Evolutionary conservation across 2,113 vertebrate genomes (phyloP), one percentile per base, ranked within the genome.

Genomic region (Pterocles burchelli): DNA sequence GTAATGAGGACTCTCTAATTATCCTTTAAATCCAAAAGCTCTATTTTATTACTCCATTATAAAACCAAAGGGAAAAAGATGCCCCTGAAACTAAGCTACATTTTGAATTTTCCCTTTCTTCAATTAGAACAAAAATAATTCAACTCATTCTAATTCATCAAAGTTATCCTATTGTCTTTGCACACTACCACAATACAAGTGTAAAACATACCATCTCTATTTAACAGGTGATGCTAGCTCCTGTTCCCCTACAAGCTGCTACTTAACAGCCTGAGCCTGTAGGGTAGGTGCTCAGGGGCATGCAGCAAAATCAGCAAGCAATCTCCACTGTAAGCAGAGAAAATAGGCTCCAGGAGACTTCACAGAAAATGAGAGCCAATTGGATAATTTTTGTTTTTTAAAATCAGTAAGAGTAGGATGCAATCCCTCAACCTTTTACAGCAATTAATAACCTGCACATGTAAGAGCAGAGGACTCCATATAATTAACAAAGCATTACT

Each of bases 11-110:
- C 46, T 91, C 24, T 74, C 80, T 71, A 94, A 92, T 89, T 67
- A 87, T 91, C 90, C 96, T 97, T 97, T 97, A 96, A 97, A 97
- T 96, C 94, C 93, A 91, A 96, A 97, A 96, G 77, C 63, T 95
- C 70, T 46, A 24, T 79, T 98, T 96, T 95, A 96, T 89, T 95
- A 96, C 89, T 88, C 79, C 85, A 82, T 88, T 88, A 95, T 66
- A 92, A 83, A 86, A 41, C 48, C 80, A 92, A 96, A 89, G 34
- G 36, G 78, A 77, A 92, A 94, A 96, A 96, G 79, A 96, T 89
- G 89, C 62, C 55, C 89, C 89, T 66, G 88, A 89, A 94, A 95
- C 89, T 49, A 90, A 85, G 67, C 20, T 75, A 89, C 49, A 38
- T 78, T 97, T 88, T 67, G 25, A 95, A 82, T 78, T 89, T 95